Base-by-base conservation (phyloP, 2,888 invertebrate genomes). In the Trachelus iudaicus region DNA sequence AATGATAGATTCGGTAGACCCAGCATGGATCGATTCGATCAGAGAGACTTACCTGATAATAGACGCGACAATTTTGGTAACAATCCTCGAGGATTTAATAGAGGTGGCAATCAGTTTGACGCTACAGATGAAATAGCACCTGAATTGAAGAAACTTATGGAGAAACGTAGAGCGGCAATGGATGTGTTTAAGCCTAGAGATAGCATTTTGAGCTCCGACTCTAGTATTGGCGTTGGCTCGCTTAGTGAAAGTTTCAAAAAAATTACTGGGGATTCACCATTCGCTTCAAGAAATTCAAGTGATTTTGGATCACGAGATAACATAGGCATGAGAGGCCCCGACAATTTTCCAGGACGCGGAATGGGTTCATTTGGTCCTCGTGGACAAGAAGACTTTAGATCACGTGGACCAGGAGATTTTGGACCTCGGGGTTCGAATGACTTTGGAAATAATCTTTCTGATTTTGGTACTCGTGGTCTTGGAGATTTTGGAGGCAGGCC, bases 91-190 rank as follows among this genome's bases (percentile, higher is more conserved):
- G 78, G 78, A 37, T 85, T 84, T 30, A 82, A 80, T 40, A 84
- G 83, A 69, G 86, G 80, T 75, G 86, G 80, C 75, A 84, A 82
- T 81, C 85, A 85, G 33, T 87, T 87, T 6, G 84, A 85, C 74
- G 77, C 83, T 13, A 9, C 83, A 4, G 84, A 85, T 68, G 85
- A 86, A 37, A 82, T 91, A 76, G 76, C 90, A 11, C 90, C 91
- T 37, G 91, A 91, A 78, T 77, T 91, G n/a, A 88, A 88, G 69
- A 90, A 90, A 74, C 86, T 91, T 0, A 91, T 91, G 91, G 90
- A 90, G 69, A 91, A 91, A 79, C 88, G 91, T 33, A 87, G 85
- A 80, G 85, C 89, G 15, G 89, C 89, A 1, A 82, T 86, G 77
- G 87, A 91, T 78, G 89, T 88, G 15, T 91, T 91, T 34, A 91